These are phyloP conservation scores for Drosophila oshimai DNA, from an alignment of 1,140 invertebrate species.

Conservation along the genomic window DNA sequence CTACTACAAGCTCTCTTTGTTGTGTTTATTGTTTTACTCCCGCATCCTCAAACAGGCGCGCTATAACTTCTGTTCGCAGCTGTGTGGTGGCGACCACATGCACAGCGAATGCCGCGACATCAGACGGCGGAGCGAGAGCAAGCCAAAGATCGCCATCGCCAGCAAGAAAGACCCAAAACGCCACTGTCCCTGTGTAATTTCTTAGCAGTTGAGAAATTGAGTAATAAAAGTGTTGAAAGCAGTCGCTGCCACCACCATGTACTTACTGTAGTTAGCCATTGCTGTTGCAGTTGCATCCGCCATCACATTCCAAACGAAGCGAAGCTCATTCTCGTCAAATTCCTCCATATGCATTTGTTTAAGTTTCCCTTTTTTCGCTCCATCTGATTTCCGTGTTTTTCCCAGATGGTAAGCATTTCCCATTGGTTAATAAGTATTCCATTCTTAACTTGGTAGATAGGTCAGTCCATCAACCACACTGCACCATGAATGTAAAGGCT, in stretches of 20 bases:
- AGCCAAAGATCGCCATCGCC: constrained; percentile 17
- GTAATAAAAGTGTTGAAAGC: constrained; percentile 44
- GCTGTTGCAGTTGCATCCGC: background rate
- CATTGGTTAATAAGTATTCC: background rate
- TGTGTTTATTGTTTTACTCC: constrained; percentile 68
- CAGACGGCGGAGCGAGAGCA: constrained; percentile 20
- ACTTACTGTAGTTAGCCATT: constrained; percentile 32
- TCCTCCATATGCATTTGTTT: background rate
- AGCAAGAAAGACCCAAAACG: constrained; percentile 28
- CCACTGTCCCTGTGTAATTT: constrained; percentile 51
- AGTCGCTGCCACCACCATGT: constrained; percentile 22
- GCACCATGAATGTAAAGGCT: too few relatives aligned
- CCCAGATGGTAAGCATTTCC: background rate
- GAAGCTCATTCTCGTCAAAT: background rate
- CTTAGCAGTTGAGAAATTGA: constrained; percentile 23
- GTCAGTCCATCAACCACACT: background rate
- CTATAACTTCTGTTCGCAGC: constrained; percentile 64
- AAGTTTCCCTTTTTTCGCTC: too few relatives aligned
- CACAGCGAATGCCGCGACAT: constrained; percentile 11
- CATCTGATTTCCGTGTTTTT: constrained; percentile 1
- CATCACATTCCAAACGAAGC: constrained; percentile 1
- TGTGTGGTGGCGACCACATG: constrained; percentile 36
- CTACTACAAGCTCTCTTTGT: constrained; percentile 65
- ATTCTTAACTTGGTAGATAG: background rate
- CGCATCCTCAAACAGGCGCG: constrained; percentile 68